phyloP scores from a whole-genome alignment of 1,140 invertebrate species.

The Apis cerana region DNA sequence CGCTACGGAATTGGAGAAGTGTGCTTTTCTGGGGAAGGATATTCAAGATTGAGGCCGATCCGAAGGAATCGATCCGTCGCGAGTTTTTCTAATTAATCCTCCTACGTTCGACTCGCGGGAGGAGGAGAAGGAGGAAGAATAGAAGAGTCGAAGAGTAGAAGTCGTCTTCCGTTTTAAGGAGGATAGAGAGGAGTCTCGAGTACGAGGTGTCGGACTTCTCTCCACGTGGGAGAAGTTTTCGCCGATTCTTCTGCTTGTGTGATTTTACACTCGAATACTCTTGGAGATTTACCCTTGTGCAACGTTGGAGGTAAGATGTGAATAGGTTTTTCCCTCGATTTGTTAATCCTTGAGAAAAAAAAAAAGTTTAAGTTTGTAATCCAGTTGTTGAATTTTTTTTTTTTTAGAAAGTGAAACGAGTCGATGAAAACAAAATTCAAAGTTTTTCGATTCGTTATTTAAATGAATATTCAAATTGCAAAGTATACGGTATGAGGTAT shows the following conservation, averaged over 20 bases:
- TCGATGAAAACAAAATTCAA: too few relatives aligned
- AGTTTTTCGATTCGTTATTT: too few relatives aligned
- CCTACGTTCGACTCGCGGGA: background rate
- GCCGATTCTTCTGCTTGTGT: background rate
- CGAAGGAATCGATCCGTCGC: background rate
- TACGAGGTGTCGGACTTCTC: background rate
- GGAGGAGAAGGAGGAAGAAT: too few relatives aligned
- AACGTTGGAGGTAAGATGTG: conserved; percentile 59
- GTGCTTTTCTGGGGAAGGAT: background rate
- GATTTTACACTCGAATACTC: background rate
- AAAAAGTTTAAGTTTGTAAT: too few relatives aligned
- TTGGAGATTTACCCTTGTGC: background rate
- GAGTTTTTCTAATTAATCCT: conserved; percentile 29
- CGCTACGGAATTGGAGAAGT: background rate
- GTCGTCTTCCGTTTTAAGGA: too few relatives aligned
- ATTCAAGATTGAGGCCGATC: background rate
- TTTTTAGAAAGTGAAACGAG: too few relatives aligned
- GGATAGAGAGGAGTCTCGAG: background rate
- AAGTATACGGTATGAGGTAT: too few relatives aligned
- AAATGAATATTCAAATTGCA: too few relatives aligned
- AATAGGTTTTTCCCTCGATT: too few relatives aligned
- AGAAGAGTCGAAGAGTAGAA: too few relatives aligned
- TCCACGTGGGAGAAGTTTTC: conserved; percentile 44
- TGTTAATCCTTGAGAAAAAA: too few relatives aligned
- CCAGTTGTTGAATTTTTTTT: too few relatives aligned